Percentiles rank a stretch among this genome's conserved stretches.
These are phyloP conservation scores for Dermatophagoides farinae DNA, from an alignment of 1,140 invertebrate species.

Conservation along the genomic window DNA sequence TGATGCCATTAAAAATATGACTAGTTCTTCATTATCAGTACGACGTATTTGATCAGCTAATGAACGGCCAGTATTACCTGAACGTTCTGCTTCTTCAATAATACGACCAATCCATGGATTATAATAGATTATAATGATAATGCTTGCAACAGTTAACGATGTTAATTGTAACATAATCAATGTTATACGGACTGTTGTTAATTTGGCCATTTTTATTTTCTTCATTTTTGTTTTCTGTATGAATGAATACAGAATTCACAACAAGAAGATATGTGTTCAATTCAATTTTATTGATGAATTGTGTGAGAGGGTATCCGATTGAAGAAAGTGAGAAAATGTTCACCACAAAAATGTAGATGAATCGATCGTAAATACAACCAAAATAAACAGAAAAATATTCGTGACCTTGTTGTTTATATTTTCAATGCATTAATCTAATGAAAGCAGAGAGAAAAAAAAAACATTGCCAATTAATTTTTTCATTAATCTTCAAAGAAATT, in stretches of 20 bases:
- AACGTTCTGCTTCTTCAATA: slow-evolving; percentile 1
- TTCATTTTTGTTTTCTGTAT: neutral
- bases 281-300: neutral
- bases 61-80: neutral
- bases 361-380: no score
- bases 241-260: neutral
- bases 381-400: no score
- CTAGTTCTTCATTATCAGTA: slow-evolving; percentile 3
- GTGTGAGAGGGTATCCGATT: neutral
- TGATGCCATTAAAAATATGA: neutral
- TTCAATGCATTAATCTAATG: no score
- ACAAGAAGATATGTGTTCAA: neutral
- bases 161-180: slow-evolving; percentile 1
- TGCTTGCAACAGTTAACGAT: neutral
- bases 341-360: no score
- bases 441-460: no score
- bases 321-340: no score
- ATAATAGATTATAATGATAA: slow-evolving; percentile 1
- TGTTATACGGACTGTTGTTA: neutral
- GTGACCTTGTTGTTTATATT: no score
- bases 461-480: no score
- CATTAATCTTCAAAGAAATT: no score
- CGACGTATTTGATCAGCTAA: slow-evolving; percentile 6
- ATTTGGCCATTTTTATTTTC: slow-evolving; percentile 7
- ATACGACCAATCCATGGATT: slow-evolving; percentile 9